Conservation (phyloP, 2,888 invertebrate genomes). For the Spodoptera littoralis region DNA sequence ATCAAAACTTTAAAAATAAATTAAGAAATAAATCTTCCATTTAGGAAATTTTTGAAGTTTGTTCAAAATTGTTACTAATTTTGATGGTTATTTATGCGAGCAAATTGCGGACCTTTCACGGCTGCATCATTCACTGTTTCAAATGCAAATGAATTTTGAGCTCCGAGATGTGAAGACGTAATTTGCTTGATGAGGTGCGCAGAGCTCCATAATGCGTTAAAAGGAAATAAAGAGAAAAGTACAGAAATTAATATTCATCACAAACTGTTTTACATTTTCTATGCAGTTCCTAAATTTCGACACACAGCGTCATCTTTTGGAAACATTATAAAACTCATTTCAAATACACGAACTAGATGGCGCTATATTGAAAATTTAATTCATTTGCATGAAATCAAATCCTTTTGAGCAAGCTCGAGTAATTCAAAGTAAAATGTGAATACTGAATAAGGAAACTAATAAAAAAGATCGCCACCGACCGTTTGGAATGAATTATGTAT, state of each 20-base stretch:
- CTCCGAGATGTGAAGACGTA: constrained; percentile 63
- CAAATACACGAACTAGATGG: constrained; percentile 55
- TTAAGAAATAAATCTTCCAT: constrained; percentile 33
- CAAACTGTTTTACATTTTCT: constrained; percentile 53
- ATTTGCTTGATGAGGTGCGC: constrained; percentile 69
- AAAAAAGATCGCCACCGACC: constrained; percentile 59
- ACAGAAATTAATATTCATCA: constrained; percentile 68
- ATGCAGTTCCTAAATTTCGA: constrained; percentile 23
- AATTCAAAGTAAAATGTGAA: constrained; percentile 50
- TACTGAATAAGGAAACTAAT: constrained; percentile 58
- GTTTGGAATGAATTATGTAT: constrained; percentile 69
- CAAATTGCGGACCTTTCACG: constrained; percentile 62
- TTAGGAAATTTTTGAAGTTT: constrained; percentile 46
- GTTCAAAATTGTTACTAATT: constrained; percentile 47
- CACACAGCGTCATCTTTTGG: constrained; percentile 61
- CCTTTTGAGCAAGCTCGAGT: constrained; percentile 35
- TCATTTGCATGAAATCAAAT: constrained; percentile 27
- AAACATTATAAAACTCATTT: constrained; percentile 18
- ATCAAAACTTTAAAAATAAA: constrained; percentile 4
- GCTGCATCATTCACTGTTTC: constrained; percentile 64
- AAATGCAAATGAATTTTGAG: constrained; percentile 72
- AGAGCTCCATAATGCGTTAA: constrained; percentile 60
- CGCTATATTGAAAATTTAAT: constrained; percentile 44
- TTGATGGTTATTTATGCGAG: constrained; percentile 32
- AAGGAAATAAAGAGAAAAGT: constrained; percentile 59